Evolutionary conservation across 2,888 invertebrate species (phyloP), one percentile per base, ranked within the genome.

Genomic region (Crossocerus cetratus): DNA sequence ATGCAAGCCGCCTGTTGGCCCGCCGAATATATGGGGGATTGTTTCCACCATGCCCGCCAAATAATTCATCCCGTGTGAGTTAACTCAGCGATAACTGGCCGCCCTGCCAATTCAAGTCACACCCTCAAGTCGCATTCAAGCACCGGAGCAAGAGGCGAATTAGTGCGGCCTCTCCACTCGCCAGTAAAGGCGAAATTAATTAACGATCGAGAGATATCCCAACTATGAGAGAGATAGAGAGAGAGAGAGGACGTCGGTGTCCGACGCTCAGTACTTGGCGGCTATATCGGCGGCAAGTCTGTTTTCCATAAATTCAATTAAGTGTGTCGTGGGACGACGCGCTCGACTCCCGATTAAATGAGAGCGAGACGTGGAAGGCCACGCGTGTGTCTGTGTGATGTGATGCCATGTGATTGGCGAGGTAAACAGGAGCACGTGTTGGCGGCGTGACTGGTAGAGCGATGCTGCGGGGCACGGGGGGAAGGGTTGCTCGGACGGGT

Each of bases 381-480:
- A 14, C 32, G 65, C 45, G 62, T 59, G 65, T 57, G 65, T 42
- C 49, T 60, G 69, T 71, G 58, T 61, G 57, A 61, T 71, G 68
- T 63, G 76, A 70, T 59, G 73, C 80, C 80, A 86, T 84, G 86
- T 80, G 86, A 86, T 82, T 73, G 78, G 77, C 74, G 83, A 84
- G 85, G 89, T 89, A 89, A 89, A 89, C 88, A 90, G 85, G 84
- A 89, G 87, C 90, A 89, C 90, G 90, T 90, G 90, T 86, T 84
- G 84, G 80, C 86, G 79, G 88, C 87, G 85, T 86, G 85, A 84
- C 84, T 84, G 74, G 74, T 79, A 75, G 74, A 73, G 75, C 65
- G 78, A 75, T 75, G 74, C 66, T 74, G 82, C 61, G 72, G 75
- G 65, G 55, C 78, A 73, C 70, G 66, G 64, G 69, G 62, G 61